These are phyloP conservation scores for Tenthredo distinguenda DNA, from an alignment of 2,888 invertebrate genomes.

Conservation along the genomic window DNA sequence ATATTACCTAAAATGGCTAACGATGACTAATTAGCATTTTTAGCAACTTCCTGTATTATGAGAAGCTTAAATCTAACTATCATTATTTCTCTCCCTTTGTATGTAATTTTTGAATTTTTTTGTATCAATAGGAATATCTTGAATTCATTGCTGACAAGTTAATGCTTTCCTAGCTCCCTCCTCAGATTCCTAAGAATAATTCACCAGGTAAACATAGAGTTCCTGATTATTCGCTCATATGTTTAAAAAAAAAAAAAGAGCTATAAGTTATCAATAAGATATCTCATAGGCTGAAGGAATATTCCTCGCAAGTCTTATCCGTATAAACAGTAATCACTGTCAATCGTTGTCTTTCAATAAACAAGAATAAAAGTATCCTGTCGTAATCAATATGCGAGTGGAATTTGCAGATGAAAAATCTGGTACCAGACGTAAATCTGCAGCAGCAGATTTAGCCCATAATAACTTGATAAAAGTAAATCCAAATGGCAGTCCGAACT, in stretches of 20 bases:
- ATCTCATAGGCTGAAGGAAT: background rate
- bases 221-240: background rate
- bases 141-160: background rate
- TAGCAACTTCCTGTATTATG: slow-evolving; percentile 1
- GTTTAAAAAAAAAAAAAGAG: slow-evolving; percentile 1
- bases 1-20: slow-evolving; percentile 6
- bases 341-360: background rate
- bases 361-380: background rate
- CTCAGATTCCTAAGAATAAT: background rate
- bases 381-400: background rate
- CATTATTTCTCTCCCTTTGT: background rate
- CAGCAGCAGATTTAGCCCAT: background rate
- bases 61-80: background rate
- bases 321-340: background rate
- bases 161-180: background rate
- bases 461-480: background rate
- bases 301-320: background rate
- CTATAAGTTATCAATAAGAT: background rate
- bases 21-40: slow-evolving; percentile 24
- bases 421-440: background rate
- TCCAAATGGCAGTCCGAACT: background rate
- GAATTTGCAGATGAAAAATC: background rate
- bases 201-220: slow-evolving; percentile 11
- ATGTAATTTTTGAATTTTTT: slow-evolving; percentile 14
- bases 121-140: slow-evolving; percentile 16